These are phyloP conservation scores for Melangyna quadrimaculata DNA, from an alignment of 2,888 invertebrate species.

Conservation along the genomic window DNA sequence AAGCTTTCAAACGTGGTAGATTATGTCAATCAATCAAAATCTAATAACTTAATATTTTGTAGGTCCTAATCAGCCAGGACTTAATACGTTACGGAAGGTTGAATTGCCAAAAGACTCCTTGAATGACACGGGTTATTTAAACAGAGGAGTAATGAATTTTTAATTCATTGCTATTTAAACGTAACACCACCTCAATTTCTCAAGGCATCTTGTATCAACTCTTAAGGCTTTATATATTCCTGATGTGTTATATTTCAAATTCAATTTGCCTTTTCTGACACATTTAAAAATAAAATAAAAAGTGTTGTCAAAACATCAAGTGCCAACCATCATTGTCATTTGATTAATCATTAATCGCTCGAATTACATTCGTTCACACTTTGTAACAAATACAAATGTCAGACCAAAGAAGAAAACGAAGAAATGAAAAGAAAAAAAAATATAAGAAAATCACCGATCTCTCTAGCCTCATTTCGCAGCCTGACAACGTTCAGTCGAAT, in stretches of 20 bases:
- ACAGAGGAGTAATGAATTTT: too few relatives aligned
- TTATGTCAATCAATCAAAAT: neutral
- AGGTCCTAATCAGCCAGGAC: neutral
- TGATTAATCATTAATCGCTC: conserved; percentile 23
- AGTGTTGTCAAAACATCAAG: conserved; percentile 1
- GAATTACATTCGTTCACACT: conserved; percentile 42
- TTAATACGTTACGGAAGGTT: neutral
- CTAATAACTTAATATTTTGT: too few relatives aligned
- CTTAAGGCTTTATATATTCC: neutral
- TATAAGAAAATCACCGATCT: conserved; percentile 51
- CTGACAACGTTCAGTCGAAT: conserved; percentile 22
- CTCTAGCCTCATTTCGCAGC: conserved; percentile 62
- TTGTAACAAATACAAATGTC: neutral
- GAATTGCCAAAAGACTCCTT: too few relatives aligned
- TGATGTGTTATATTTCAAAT: neutral
- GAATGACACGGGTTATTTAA: too few relatives aligned
- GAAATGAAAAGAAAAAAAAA: neutral
- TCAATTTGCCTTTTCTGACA: conserved; percentile 7
- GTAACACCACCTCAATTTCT: neutral
- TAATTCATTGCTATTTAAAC: neutral
- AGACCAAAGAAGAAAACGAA: conserved; percentile 7
- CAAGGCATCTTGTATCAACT: too few relatives aligned
- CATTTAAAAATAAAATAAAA: too few relatives aligned
- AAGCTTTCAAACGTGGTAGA: neutral
- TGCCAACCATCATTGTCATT: conserved; percentile 39